Percentiles rank a stretch among this genome's conserved stretches.
phyloP scores from a whole-genome alignment of 2,888 invertebrate genomes.

The Drosophila quinaria region DNA sequence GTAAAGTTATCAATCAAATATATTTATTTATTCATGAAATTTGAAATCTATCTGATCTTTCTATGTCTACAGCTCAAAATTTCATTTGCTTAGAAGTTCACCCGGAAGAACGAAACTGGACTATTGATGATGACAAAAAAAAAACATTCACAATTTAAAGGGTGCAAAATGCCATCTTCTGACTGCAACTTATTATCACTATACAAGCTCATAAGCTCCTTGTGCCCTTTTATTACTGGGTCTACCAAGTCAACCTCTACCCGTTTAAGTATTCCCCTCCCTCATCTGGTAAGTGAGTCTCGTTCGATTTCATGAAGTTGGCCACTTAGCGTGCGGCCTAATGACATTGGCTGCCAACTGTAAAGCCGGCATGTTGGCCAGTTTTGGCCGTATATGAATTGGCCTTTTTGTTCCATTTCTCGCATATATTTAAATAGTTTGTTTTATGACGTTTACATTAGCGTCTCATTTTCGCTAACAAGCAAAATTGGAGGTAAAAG shows the following conservation, averaged over 20 bases:
- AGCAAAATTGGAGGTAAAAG: slow-evolving; percentile 41
- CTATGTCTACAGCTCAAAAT: too few relatives aligned
- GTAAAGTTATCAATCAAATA: too few relatives aligned
- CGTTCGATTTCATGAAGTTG: slow-evolving; percentile 79
- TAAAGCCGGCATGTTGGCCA: slow-evolving; percentile 15
- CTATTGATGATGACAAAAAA: too few relatives aligned
- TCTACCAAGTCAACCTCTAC: neutral
- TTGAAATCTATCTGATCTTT: too few relatives aligned
- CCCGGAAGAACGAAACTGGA: too few relatives aligned
- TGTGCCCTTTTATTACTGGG: neutral
- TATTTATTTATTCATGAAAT: too few relatives aligned
- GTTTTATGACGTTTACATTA: slow-evolving; percentile 82
- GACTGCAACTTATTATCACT: too few relatives aligned
- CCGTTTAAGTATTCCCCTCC: neutral
- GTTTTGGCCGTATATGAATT: slow-evolving; percentile 63
- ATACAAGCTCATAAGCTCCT: neutral
- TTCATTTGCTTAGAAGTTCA: too few relatives aligned
- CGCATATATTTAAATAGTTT: slow-evolving; percentile 82
- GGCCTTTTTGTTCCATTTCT: slow-evolving; percentile 71
- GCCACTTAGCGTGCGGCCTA: slow-evolving; percentile 75
- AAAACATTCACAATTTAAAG: too few relatives aligned
- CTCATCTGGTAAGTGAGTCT: slow-evolving; percentile 17
- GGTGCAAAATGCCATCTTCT: too few relatives aligned
- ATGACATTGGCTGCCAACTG: slow-evolving; percentile 49
- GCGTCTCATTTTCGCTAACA: slow-evolving; percentile 82